phyloP scores from a whole-genome alignment of 2,797 vertebrate species.

The Notamacropus eugenii region DNA sequence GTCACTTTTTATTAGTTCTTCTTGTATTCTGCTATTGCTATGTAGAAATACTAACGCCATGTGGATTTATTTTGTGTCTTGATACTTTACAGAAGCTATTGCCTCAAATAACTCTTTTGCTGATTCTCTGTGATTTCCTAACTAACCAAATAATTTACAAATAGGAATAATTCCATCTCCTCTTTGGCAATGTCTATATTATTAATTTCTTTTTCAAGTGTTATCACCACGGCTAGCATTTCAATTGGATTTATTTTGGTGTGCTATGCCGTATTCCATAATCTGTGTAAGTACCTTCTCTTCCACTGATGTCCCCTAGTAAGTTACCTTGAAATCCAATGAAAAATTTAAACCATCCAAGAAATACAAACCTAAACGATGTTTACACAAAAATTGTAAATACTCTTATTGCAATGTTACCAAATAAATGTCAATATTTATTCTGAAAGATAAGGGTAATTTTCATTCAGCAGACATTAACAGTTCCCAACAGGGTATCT shows the following conservation, averaged over 20 bases:
- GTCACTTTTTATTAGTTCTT: neutral
- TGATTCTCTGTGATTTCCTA: neutral
- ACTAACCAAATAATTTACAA: neutral
- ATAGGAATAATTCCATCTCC: neutral
- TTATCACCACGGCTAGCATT: neutral
- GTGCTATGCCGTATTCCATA: neutral
- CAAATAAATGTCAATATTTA: constrained; percentile 63
- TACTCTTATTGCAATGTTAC: constrained; percentile 6
- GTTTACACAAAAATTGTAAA: neutral
- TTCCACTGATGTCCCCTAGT: neutral
- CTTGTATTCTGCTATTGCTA: neutral
- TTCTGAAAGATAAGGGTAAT: neutral
- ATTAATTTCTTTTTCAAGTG: neutral
- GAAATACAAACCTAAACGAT: neutral
- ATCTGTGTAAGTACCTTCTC: neutral
- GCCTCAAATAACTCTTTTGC: neutral
- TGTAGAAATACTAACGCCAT: neutral
- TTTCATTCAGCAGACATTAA: constrained; percentile 54
- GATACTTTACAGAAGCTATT: neutral
- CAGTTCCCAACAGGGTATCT: constrained; percentile 89
- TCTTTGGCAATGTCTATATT: neutral
- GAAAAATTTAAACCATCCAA: neutral
- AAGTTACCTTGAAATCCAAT: neutral
- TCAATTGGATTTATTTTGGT: neutral
- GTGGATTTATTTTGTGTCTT: neutral